Conservation (phyloP, 1,140 invertebrate species). For the Maconellicoccus hirsutus region DNA sequence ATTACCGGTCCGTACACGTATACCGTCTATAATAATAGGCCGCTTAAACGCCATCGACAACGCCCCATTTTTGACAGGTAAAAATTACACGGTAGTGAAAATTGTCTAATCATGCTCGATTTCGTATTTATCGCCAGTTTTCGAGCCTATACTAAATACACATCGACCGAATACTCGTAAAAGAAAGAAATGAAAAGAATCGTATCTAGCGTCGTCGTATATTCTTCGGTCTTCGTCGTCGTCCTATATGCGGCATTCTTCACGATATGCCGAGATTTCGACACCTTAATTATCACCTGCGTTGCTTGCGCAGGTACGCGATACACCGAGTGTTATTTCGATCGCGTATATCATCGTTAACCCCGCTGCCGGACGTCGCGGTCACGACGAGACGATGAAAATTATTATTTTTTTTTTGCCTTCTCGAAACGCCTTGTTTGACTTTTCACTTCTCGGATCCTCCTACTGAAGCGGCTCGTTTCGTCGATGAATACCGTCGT, state of each 20-base stretch:
- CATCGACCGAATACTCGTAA: too few relatives aligned
- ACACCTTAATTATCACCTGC: conserved; percentile 16
- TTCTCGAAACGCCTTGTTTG: not conserved
- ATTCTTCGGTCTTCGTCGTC: too few relatives aligned
- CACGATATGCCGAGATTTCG: not conserved
- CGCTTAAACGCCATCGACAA: conserved; percentile 13
- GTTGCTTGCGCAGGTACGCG: not conserved
- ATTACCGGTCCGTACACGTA: not conserved
- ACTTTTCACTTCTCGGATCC: not conserved
- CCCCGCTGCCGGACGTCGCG: not conserved
- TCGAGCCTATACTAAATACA: too few relatives aligned
- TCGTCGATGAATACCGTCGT: too few relatives aligned
- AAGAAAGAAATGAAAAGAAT: too few relatives aligned
- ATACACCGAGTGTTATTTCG: too few relatives aligned
- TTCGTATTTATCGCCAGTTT: too few relatives aligned
- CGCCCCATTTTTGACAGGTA: conserved; percentile 19
- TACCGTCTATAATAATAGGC: not conserved
- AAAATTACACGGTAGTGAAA: conserved; percentile 21
- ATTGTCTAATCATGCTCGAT: conserved; percentile 16
- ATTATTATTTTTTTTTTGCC: not conserved
- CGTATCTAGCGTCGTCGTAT: too few relatives aligned
- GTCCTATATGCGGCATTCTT: too few relatives aligned
- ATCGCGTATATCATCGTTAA: too few relatives aligned
- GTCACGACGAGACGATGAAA: not conserved
- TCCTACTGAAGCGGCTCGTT: too few relatives aligned